Percentiles rank a stretch among this genome's conserved stretches.
Evolutionary conservation across 2,113 vertebrate species (phyloP).

Genomic region (Hippotragus niger): DNA sequence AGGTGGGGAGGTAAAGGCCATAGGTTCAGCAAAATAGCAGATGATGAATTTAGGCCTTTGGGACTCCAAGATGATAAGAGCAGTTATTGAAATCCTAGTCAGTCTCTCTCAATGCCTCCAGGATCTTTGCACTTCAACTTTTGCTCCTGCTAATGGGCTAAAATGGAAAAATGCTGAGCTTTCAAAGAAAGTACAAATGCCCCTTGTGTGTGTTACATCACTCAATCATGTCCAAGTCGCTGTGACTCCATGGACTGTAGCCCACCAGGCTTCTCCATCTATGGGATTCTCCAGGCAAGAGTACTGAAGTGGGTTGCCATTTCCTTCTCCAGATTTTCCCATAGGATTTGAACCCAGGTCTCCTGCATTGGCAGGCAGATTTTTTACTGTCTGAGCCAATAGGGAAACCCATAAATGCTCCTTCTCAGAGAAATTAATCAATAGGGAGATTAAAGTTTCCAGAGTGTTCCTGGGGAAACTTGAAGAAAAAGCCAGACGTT

Average conservation of each 20-base stretch:
- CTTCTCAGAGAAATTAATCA: not conserved
- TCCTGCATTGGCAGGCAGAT: not conserved
- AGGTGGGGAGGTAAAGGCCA: not conserved
- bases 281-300: not conserved
- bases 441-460: not conserved
- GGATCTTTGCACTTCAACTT: not conserved
- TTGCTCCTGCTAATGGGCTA: not conserved
- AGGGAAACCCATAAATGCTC: not conserved
- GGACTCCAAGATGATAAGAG: not conserved
- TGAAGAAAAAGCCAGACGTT: not conserved
- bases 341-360: not conserved
- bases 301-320: not conserved
- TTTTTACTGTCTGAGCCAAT: not conserved
- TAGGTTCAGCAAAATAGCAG: not conserved
- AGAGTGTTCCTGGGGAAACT: not conserved
- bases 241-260: not conserved
- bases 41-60: not conserved
- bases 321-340: not conserved
- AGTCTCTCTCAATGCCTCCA: not conserved
- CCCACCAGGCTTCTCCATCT: not conserved
- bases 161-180: not conserved
- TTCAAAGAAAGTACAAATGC: not conserved
- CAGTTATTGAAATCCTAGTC: not conserved
- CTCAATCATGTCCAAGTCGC: not conserved
- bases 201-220: not conserved